A percentile compares a stretch with the other conserved stretches of the same genome.
Evolutionary conservation across 2,888 invertebrate genomes (phyloP).

Genomic region (Tinea semifulvella): DNA sequence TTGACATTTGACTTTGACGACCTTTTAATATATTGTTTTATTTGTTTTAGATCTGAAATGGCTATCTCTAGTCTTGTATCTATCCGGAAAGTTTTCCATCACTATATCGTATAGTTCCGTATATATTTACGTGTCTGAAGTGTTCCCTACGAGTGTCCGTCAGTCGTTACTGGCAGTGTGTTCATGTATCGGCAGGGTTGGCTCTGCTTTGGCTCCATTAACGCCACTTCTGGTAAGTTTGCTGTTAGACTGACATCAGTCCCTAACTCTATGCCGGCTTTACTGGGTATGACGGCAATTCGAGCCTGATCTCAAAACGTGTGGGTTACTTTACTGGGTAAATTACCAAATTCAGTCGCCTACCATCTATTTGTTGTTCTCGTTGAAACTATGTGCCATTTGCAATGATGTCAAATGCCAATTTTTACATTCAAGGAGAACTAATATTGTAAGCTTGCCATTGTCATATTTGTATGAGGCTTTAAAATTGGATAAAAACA

Average conservation of each 20-base stretch:
- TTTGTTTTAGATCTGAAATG: constrained; percentile 7
- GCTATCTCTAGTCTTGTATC: constrained; percentile 7
- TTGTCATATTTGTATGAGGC: not conserved
- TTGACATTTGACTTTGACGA: no score
- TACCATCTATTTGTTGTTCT: no score
- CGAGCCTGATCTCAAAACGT: no score
- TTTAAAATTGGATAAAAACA: not conserved
- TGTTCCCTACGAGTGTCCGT: constrained; percentile 72
- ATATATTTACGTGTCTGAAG: constrained; percentile 74
- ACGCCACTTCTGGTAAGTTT: constrained; percentile 71
- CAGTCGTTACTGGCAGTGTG: constrained; percentile 71
- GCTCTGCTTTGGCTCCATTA: constrained; percentile 72
- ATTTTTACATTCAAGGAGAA: no score
- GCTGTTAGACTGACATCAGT: no score
- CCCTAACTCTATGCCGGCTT: no score
- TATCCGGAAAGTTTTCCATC: constrained; percentile 73
- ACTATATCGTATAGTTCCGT: constrained; percentile 72
- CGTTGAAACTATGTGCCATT: no score
- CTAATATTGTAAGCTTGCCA: no score
- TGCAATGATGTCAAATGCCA: no score
- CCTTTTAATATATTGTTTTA: not conserved
- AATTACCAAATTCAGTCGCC: not conserved
- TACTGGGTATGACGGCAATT: no score
- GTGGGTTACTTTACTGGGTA: not conserved
- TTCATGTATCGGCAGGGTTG: constrained; percentile 71